phyloP scores from a whole-genome alignment of 2,113 vertebrate genomes.

The Fukomys damarensis region DNA sequence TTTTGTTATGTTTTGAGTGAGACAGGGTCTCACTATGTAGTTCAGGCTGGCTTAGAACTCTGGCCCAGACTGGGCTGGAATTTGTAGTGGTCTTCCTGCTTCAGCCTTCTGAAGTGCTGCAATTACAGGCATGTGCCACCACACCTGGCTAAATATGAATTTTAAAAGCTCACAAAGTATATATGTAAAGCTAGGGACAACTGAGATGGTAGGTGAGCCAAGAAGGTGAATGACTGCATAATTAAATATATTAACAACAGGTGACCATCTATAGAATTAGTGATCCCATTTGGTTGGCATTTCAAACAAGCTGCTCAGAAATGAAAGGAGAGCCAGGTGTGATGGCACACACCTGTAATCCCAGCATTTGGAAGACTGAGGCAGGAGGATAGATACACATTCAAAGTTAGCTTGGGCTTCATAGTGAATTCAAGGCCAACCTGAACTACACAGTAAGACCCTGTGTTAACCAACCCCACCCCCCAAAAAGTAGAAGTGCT shows the following conservation, averaged over 20 bases:
- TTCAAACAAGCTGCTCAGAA: neutral
- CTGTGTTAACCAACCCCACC: too few species aligned
- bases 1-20: neutral
- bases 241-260: constrained; percentile 39
- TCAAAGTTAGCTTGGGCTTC: neutral
- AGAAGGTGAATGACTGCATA: neutral
- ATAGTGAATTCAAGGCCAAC: neutral
- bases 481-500: too few species aligned
- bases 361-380: neutral
- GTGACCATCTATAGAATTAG: neutral
- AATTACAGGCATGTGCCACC: too few species aligned
- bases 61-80: neutral
- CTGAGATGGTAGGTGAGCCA: neutral
- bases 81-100: neutral
- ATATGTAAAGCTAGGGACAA: neutral
- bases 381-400: neutral
- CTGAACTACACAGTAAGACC: neutral
- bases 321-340: neutral
- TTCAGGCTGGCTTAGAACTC: neutral
- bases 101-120: too few species aligned
- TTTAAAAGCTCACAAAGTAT: neutral
- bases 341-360: neutral
- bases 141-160: neutral
- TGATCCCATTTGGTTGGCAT: neutral
- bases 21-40: neutral